Conservation (phyloP, 2,797 vertebrate species). For the Spinus olivaceus region DNA sequence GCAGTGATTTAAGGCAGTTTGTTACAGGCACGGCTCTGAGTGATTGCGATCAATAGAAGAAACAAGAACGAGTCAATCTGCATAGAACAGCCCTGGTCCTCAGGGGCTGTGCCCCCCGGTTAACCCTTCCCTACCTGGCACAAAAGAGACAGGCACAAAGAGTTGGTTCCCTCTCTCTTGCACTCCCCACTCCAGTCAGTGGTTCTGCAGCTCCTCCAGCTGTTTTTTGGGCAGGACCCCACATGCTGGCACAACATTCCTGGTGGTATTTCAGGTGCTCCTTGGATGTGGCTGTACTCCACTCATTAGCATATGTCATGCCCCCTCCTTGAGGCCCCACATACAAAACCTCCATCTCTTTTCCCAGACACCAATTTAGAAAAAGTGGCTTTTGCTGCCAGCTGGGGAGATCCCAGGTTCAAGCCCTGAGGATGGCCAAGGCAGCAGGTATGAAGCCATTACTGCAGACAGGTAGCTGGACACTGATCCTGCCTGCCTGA, state of each 20-base stretch:
- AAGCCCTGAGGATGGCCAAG: background rate
- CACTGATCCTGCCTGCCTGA: background rate
- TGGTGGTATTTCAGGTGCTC: background rate
- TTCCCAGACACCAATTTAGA: background rate
- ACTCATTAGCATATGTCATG: background rate
- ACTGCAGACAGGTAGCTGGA: background rate
- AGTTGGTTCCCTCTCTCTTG: background rate
- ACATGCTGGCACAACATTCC: background rate
- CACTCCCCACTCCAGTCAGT: background rate
- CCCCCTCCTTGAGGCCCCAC: background rate
- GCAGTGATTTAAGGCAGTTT: constrained; percentile 71
- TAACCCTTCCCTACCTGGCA: constrained; percentile 30
- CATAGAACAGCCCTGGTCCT: constrained; percentile 7
- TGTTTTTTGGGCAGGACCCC: background rate
- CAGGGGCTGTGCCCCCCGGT: background rate
- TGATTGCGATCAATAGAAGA: constrained; percentile 62
- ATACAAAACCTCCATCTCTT: background rate
- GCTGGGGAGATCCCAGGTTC: background rate
- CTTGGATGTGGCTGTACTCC: background rate
- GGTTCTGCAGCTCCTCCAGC: background rate
- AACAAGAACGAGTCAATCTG: constrained; percentile 59
- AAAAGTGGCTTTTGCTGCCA: background rate
- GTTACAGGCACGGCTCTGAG: constrained; percentile 57
- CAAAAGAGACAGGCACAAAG: background rate
- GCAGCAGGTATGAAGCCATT: background rate